Percentiles rank a stretch among this genome's conserved stretches.
These are phyloP conservation scores for Betta splendens DNA, from an alignment of 2,797 vertebrate species.

Conservation along the genomic window DNA sequence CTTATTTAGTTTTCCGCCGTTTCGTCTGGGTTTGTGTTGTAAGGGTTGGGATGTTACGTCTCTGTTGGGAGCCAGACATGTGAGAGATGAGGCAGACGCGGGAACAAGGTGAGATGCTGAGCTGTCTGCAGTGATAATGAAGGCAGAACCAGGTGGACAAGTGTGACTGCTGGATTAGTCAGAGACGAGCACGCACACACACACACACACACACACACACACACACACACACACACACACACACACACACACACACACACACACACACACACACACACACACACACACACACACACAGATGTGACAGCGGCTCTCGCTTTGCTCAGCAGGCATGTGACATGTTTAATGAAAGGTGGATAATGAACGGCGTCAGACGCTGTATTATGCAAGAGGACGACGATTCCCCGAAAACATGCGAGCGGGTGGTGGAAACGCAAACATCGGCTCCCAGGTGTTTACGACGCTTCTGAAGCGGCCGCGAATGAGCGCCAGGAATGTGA, in stretches of 20 bases:
- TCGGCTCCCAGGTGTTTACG: neutral
- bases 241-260: neutral
- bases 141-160: constrained; percentile 45
- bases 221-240: neutral
- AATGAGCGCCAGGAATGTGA: neutral
- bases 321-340: constrained; percentile 54
- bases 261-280: neutral
- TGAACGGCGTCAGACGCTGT: constrained; percentile 42
- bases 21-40: constrained; percentile 4
- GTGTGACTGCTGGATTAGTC: constrained; percentile 56
- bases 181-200: constrained; percentile 20
- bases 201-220: neutral
- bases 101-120: constrained; percentile 45
- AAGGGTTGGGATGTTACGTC: constrained; percentile 4
- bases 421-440: neutral
- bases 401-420: constrained; percentile 2
- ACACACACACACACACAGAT: constrained; percentile 9
- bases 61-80: constrained; percentile 27
- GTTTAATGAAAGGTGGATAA: constrained; percentile 62
- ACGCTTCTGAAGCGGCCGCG: neutral
- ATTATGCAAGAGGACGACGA: constrained; percentile 16
- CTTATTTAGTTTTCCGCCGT: neutral
- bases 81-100: constrained; percentile 27
- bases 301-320: constrained; percentile 30
- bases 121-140: constrained; percentile 56